Percentiles rank a stretch among this genome's conserved stretches.
Evolutionary conservation across 1,140 invertebrate species (phyloP).

Genomic region (Papilio dardanus): DNA sequence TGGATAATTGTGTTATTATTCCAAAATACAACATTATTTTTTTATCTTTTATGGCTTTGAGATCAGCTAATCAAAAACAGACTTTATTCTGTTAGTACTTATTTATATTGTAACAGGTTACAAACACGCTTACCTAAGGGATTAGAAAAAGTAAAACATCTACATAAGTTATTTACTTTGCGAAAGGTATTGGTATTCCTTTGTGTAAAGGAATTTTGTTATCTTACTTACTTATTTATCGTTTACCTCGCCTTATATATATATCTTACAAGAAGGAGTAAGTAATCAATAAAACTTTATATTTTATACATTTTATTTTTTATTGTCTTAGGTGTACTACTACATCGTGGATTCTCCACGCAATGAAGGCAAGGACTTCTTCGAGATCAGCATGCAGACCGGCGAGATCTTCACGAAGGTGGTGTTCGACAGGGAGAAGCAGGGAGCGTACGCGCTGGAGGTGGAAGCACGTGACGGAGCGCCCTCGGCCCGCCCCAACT

Average conservation of each 20-base stretch:
- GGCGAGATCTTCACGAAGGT: slow-evolving; percentile 97
- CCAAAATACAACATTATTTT: neutral
- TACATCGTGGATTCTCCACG: slow-evolving; percentile 94
- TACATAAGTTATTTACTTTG: slow-evolving; percentile 2
- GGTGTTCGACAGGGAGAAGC: slow-evolving; percentile 97
- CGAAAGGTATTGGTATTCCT: slow-evolving; percentile 15
- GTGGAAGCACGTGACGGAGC: slow-evolving; percentile 96
- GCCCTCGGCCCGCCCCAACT: slow-evolving; percentile 95
- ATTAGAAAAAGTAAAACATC: slow-evolving; percentile 8
- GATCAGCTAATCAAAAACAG: neutral
- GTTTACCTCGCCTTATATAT: too few relatives aligned
- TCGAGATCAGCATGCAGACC: slow-evolving; percentile 96
- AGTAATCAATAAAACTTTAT: too few relatives aligned
- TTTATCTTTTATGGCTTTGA: neutral
- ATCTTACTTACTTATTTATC: slow-evolving; percentile 5
- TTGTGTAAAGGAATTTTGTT: neutral
- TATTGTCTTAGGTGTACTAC: slow-evolving; percentile 75
- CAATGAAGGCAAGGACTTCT: slow-evolving; percentile 96
- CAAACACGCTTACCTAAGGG: neutral
- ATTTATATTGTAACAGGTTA: neutral
- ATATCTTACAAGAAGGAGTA: too few relatives aligned
- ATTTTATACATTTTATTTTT: too few relatives aligned
- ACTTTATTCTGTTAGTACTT: neutral
- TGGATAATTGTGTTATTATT: neutral
- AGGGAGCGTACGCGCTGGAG: slow-evolving; percentile 96